Base-by-base conservation (phyloP, 2,113 vertebrate genomes). In the Daubentonia madagascariensis region DNA sequence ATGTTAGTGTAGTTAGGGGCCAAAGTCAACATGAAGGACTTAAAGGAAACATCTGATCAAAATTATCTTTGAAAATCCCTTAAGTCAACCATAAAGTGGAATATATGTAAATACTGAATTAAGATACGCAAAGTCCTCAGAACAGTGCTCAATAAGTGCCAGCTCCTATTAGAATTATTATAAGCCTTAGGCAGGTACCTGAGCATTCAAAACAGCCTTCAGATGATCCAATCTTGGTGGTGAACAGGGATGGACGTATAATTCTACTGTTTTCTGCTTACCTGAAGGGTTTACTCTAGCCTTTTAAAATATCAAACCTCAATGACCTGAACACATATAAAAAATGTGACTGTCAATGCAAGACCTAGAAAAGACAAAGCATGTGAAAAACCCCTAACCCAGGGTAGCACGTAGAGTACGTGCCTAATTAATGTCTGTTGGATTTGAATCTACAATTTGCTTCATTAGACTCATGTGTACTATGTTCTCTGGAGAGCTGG, bases 11-110 rank as follows among this genome's bases (percentile, higher is more conserved):
- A 65, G 6, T 61, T 28, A 43, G 63, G 61, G 16, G 52, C 45
- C 37, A 48, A 85, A 52, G 50, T 65, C 80, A 70, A 65, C 0
- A 20, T 5, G 45, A 67, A 5, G 17, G 9, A 22, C 2, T 22
- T 45, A 59, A 90, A 81, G 63, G 54, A 28, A 87, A 35, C 0
- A 11, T 37, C 57, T 78, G 57, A 43, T 17, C 67, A 54, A 92
- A 97, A 78, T n/a, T 50, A 35, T 12, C 67, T 48, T 75, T 35
- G 17, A 70, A 83, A 79, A 87, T 37, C 7, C 79, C 50, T 86
- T 79, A 37, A 28, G 40, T 63, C 45, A 85, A 20, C 54, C 28
- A 57, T n/a, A 87, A 76, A 35, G 32, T 23, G 23, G 30, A 89
- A 12, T 72, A 78, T 50, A 67, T n/a, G 43, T 50, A 23, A 81